These are phyloP conservation scores for Callyntrura guangdongensis DNA, from an alignment of 2,888 invertebrate genomes.

Conservation along the genomic window DNA sequence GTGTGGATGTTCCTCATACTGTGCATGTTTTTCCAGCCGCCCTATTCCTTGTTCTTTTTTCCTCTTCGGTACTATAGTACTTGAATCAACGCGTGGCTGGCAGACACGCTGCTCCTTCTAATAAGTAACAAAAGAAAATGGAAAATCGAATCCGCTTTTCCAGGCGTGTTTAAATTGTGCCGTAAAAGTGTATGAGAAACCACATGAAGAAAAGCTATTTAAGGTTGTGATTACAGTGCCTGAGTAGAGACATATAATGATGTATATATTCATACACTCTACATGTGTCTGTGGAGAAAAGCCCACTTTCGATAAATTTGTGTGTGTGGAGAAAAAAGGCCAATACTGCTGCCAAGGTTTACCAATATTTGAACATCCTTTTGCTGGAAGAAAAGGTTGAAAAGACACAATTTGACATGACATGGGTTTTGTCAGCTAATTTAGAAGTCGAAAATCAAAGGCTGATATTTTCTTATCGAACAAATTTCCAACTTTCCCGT, in stretches of 20 bases:
- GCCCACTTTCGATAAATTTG: too few species aligned
- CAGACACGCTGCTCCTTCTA: slow-evolving; percentile 25
- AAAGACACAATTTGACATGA: slow-evolving; percentile 61
- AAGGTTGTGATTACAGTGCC: neutral
- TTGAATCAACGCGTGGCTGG: neutral
- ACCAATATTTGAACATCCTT: neutral
- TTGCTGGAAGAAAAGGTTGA: neutral
- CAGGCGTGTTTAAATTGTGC: slow-evolving; percentile 7
- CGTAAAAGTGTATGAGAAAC: neutral
- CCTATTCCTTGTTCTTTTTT: slow-evolving; percentile 16
- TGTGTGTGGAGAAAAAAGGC: too few species aligned
- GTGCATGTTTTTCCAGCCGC: neutral
- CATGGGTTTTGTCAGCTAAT: slow-evolving; percentile 47
- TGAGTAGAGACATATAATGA: neutral
- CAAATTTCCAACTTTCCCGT: slow-evolving; percentile 60
- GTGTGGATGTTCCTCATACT: neutral
- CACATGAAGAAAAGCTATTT: slow-evolving; percentile 10
- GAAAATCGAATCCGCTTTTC: slow-evolving; percentile 53
- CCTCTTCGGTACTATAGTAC: neutral
- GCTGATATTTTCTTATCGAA: slow-evolving; percentile 6
- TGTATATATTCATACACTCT: neutral
- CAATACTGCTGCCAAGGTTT: too few species aligned
- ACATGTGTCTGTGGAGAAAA: neutral
- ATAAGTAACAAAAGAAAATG: slow-evolving; percentile 47
- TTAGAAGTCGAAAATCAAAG: slow-evolving; percentile 53